Percentiles rank a stretch among this genome's conserved stretches.
Conservation (phyloP, 35 echinoderm and acorn worm species). For the Apostichopus japonicus region DNA sequence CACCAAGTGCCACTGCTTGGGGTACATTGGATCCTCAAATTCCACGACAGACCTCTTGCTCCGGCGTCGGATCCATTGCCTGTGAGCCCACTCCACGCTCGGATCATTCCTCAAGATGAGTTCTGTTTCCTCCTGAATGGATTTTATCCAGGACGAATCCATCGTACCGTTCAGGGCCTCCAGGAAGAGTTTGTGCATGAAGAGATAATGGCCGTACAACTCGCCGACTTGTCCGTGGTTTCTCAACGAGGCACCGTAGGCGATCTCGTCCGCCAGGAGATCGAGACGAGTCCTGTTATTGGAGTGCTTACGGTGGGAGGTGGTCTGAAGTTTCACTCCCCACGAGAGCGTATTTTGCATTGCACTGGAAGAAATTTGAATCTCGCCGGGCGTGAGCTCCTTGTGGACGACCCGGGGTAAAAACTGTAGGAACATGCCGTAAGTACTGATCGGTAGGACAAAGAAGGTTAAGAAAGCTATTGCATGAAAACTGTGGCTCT, state of each 20-base stretch:
- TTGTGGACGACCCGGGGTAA: background rate
- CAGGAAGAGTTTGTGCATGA: conserved; percentile 72
- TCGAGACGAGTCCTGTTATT: conserved; percentile 84
- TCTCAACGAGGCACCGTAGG: conserved; percentile 59
- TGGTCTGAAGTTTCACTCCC: conserved; percentile 82
- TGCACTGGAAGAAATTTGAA: conserved; percentile 18
- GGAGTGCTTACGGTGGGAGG: conserved; percentile 41
- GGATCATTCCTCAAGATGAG: conserved; percentile 39
- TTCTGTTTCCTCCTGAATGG: conserved; percentile 74
- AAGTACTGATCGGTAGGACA: conserved; percentile 29
- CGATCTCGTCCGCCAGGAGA: conserved; percentile 70
- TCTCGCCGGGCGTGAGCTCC: background rate
- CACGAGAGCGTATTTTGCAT: conserved; percentile 83
- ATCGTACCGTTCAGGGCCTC: conserved; percentile 72
- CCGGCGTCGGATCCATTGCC: conserved; percentile 78
- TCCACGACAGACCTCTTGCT: conserved; percentile 66
- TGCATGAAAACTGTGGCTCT: conserved; percentile 27
- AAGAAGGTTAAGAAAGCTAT: conserved; percentile 4
- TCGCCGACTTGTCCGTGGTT: conserved; percentile 94
- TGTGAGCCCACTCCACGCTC: conserved; percentile 79
- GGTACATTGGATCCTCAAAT: conserved; percentile 78
- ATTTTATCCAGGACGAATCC: conserved; percentile 6
- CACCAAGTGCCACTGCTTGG: conserved; percentile 96
- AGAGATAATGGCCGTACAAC: conserved; percentile 85
- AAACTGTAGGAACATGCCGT: conserved; percentile 22